These are phyloP conservation scores for Parapristionchus giblindavisi DNA, from an alignment of 2,888 invertebrate species.

Conservation along the genomic window DNA sequence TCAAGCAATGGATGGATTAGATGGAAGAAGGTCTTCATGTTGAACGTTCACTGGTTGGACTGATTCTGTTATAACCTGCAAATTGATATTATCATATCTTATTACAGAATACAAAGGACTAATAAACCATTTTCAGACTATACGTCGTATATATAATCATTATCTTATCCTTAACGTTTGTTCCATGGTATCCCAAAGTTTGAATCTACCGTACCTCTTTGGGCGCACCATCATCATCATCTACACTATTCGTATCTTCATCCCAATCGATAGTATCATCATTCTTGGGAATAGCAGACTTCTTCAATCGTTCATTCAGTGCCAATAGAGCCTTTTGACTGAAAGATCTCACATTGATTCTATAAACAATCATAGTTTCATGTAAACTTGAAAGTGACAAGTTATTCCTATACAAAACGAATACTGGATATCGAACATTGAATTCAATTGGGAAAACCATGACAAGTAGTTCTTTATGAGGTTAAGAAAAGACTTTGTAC, in stretches of 20 bases:
- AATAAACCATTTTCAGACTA: neutral
- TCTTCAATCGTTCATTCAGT: constrained; percentile 61
- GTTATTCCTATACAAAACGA: no score
- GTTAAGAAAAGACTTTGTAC: no score
- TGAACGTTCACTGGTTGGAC: neutral
- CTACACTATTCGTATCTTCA: constrained; percentile 47
- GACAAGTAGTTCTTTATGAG: no score
- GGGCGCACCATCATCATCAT: neutral
- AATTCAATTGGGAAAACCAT: no score
- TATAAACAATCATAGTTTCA: no score
- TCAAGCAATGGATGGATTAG: constrained; percentile 20
- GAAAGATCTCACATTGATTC: constrained; percentile 18
- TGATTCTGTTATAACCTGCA: constrained; percentile 13
- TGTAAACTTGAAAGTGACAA: no score
- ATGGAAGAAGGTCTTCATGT: neutral
- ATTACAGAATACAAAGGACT: no score
- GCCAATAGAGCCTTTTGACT: constrained; percentile 57
- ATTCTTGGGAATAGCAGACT: constrained; percentile 28
- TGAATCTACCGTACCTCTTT: neutral
- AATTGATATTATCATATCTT: neutral
- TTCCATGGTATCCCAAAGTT: neutral
- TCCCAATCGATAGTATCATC: constrained; percentile 43
- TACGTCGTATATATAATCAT: neutral
- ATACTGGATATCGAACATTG: no score
- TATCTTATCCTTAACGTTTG: neutral